Evolutionary conservation across 2,888 invertebrate species (phyloP).

Genomic region (Andrena camellia): DNA sequence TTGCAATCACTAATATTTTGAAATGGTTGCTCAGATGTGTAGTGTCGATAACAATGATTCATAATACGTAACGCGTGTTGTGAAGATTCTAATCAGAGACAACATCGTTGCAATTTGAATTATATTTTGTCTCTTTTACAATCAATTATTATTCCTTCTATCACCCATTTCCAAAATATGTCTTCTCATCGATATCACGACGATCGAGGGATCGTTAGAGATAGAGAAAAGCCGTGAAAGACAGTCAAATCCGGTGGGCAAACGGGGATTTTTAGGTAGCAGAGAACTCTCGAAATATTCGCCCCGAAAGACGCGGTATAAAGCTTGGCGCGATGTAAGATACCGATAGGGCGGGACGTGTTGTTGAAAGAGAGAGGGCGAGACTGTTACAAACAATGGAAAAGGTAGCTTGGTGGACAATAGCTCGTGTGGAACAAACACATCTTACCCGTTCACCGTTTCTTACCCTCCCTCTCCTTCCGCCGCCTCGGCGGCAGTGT

Average conservation of each 20-base stretch:
- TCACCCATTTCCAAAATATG: not conserved
- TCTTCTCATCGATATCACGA: not conserved
- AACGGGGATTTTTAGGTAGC: slow-evolving; percentile 40
- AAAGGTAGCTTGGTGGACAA: slow-evolving; percentile 83
- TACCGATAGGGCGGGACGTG: slow-evolving; percentile 68
- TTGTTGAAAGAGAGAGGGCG: slow-evolving; percentile 71
- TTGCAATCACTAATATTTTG: too few relatives aligned
- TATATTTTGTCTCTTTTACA: not conserved
- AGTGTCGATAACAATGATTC: too few relatives aligned
- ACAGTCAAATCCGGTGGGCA: slow-evolving; percentile 2
- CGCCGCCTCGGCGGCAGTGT: slow-evolving; percentile 26
- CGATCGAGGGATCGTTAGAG: not conserved
- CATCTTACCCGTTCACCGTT: slow-evolving; percentile 79
- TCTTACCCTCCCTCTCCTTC: slow-evolving; percentile 68
- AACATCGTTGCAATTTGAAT: not conserved
- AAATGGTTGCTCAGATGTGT: too few relatives aligned
- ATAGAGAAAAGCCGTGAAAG: not conserved
- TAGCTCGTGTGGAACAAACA: slow-evolving; percentile 84
- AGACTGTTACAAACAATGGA: slow-evolving; percentile 83
- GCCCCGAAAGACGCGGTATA: slow-evolving; percentile 47
- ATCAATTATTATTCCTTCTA: not conserved
- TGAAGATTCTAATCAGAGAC: too few relatives aligned
- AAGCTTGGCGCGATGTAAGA: slow-evolving; percentile 72
- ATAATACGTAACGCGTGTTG: too few relatives aligned
- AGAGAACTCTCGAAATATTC: slow-evolving; percentile 64